phyloP scores from a whole-genome alignment of 2,113 vertebrate genomes.

The Nannobrachium achirus region DNA sequence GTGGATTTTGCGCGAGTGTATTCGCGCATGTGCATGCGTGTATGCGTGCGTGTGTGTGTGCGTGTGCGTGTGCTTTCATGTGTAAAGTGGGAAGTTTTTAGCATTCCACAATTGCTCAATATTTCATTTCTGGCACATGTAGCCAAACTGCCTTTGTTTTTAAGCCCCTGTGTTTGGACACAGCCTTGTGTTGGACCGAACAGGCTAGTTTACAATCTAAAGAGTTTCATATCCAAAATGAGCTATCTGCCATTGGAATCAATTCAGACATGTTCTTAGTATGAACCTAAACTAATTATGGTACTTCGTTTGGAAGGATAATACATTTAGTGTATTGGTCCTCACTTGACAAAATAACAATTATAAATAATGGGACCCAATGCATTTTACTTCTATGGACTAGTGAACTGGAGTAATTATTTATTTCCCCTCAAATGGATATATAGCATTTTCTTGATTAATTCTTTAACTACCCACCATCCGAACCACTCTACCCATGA shows the following conservation, averaged over 20 bases:
- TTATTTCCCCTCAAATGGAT: constrained; percentile 36
- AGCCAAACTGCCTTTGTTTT: constrained; percentile 78
- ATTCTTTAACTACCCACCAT: constrained; percentile 37
- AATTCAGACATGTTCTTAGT: constrained; percentile 14
- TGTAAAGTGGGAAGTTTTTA: constrained; percentile 65
- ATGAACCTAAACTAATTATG: constrained; percentile 10
- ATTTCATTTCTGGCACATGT: constrained; percentile 62
- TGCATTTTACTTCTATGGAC: too few species aligned
- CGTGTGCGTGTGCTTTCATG: constrained; percentile 28
- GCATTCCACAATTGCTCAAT: constrained; percentile 68
- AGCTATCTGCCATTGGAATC: constrained; percentile 46
- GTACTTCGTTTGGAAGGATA: background rate
- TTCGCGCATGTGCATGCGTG: constrained; percentile 34
- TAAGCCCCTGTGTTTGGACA: constrained; percentile 66
- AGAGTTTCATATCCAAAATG: constrained; percentile 62
- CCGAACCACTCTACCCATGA: background rate
- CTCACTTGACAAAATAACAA: background rate
- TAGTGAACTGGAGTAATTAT: too few species aligned
- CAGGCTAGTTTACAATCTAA: constrained; percentile 64
- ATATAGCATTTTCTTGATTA: constrained; percentile 59
- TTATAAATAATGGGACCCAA: too few species aligned
- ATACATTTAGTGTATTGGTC: constrained; percentile 14
- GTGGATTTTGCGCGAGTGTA: constrained; percentile 60
- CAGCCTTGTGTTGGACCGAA: constrained; percentile 67
- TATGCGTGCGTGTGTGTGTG: constrained; percentile 8